These are phyloP conservation scores for Listrodromus nycthemerus DNA, from an alignment of 2,888 invertebrate species.

Conservation along the genomic window DNA sequence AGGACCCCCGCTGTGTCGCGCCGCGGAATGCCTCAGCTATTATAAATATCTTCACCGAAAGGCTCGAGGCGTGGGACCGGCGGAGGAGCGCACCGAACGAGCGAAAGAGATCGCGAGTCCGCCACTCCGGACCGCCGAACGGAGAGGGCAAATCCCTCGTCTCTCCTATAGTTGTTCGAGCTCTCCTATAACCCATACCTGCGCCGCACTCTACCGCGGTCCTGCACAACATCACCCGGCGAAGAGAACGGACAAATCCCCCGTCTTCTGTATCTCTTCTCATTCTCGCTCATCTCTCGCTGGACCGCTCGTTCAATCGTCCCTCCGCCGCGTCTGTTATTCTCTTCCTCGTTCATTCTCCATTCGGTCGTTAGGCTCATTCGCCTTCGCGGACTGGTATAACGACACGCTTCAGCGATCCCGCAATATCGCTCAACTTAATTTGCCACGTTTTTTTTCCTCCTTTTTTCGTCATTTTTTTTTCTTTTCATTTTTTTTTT, in stretches of 20 bases:
- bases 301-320: slow-evolving; percentile 34
- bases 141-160: slow-evolving; percentile 7
- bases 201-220: not conserved
- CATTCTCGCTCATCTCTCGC: slow-evolving; percentile 44
- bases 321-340: slow-evolving; percentile 47
- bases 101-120: slow-evolving; percentile 8
- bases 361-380: slow-evolving; percentile 15
- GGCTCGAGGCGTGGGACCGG: slow-evolving; percentile 78
- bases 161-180: slow-evolving; percentile 8
- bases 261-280: slow-evolving; percentile 31
- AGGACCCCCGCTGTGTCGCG: slow-evolving; percentile 78
- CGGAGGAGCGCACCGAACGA: slow-evolving; percentile 38
- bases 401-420: slow-evolving; percentile 51
- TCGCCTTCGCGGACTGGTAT: slow-evolving; percentile 22
- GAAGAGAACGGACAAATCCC: not conserved
- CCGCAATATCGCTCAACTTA: slow-evolving; percentile 58
- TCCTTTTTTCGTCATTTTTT: not conserved
- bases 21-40: slow-evolving; percentile 78
- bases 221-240: slow-evolving; percentile 1
- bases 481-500: not conserved
- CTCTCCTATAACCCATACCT: not conserved
- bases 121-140: slow-evolving; percentile 8
- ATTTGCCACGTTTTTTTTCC: slow-evolving; percentile 39
- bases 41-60: slow-evolving; percentile 80
- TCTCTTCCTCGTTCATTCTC: slow-evolving; percentile 57